A percentile compares a stretch with the other conserved stretches of the same genome.
phyloP scores from a whole-genome alignment of 2,113 vertebrate genomes.

The Triplophysa rosa region DNA sequence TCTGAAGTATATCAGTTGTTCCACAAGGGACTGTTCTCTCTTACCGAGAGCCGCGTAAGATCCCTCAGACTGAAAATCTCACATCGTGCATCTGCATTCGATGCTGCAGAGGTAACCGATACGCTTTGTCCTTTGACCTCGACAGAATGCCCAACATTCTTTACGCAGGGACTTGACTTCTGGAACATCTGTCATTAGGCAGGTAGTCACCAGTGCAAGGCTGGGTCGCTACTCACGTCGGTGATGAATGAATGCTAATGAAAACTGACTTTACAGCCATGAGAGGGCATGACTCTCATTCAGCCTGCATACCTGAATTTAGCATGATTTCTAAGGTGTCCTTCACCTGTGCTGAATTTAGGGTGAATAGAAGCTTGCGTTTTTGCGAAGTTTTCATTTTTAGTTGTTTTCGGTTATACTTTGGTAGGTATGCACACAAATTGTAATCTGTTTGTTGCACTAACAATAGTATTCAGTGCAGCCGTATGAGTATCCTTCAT shows the following conservation, averaged over 20 bases:
- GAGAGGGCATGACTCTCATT: constrained; percentile 22
- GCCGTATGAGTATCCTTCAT: constrained; percentile 53
- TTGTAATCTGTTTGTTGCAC: neutral
- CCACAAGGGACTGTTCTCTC: constrained; percentile 32
- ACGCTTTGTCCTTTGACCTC: constrained; percentile 65
- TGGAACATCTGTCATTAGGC: constrained; percentile 71
- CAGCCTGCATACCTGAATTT: constrained; percentile 42
- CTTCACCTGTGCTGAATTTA: constrained; percentile 32
- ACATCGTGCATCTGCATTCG: constrained; percentile 69
- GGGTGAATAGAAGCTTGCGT: neutral
- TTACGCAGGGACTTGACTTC: constrained; percentile 62
- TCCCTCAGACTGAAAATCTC: constrained; percentile 53
- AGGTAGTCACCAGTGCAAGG: constrained; percentile 62
- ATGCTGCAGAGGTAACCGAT: constrained; percentile 70
- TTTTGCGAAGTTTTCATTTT: too few species aligned
- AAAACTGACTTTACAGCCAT: constrained; percentile 38
- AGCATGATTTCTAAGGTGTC: constrained; percentile 1
- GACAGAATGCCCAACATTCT: constrained; percentile 66
- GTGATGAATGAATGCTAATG: constrained; percentile 54
- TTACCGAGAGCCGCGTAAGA: constrained; percentile 22
- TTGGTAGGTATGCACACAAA: neutral
- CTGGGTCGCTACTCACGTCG: constrained; percentile 50
- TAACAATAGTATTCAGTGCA: constrained; percentile 2
- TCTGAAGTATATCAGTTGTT: constrained; percentile 32
- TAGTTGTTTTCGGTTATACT: neutral